phyloP scores from a whole-genome alignment of 2,797 vertebrate genomes.

The Scolopax rusticola region DNA sequence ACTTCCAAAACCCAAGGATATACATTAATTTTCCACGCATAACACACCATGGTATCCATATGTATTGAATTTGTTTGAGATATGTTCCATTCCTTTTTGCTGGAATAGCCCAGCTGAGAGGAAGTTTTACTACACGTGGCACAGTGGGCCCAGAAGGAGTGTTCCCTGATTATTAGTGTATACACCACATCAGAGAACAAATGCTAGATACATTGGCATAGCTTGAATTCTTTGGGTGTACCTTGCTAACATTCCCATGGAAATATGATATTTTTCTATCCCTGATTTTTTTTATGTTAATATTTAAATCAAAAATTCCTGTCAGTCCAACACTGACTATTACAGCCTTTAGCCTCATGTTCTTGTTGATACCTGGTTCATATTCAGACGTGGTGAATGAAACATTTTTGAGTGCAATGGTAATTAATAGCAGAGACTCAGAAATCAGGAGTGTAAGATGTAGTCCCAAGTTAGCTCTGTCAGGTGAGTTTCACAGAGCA shows the following conservation, averaged over 20 bases:
- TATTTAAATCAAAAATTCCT: background rate
- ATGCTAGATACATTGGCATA: background rate
- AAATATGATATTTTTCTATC: background rate
- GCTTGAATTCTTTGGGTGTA: background rate
- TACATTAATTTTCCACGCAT: background rate
- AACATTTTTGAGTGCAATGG: background rate
- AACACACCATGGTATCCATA: background rate
- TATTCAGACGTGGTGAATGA: background rate
- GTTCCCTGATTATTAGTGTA: background rate
- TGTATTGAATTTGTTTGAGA: background rate
- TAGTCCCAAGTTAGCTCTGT: background rate
- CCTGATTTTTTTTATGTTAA: background rate
- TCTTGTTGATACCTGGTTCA: background rate
- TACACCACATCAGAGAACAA: background rate
- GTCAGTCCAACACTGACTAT: background rate
- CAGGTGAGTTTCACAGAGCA: background rate
- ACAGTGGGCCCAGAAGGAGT: background rate
- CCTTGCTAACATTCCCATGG: background rate
- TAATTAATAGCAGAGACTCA: background rate
- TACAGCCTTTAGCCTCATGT: background rate
- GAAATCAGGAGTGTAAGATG: background rate
- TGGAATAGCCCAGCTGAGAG: background rate
- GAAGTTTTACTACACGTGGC: background rate
- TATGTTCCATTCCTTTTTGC: background rate
- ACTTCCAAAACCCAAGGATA: background rate